Base-by-base conservation (phyloP, 2,888 invertebrate species). In the Bombylius discolor region DNA sequence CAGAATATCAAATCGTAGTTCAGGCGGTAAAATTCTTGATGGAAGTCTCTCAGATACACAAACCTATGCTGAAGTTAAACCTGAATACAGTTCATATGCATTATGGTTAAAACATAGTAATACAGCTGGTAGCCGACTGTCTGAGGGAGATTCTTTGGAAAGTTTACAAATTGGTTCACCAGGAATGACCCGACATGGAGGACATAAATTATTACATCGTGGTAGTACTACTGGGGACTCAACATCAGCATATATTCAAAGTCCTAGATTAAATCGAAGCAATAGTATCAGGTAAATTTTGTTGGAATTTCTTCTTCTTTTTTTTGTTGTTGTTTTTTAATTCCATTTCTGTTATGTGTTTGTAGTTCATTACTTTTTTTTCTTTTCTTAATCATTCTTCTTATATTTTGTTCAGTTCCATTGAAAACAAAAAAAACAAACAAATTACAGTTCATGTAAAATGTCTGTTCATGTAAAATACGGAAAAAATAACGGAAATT, bases 81-180 rank as follows among this genome's bases (percentile, higher is more conserved):
- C 89, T 46, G 89, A 87, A 67, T 89, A 87, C 68, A 84, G 85
- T 52, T 87, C 88, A 66, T 91, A 91, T 68, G 85, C 87, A 31
- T 87, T 89, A 61, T 91, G 91, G 90, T 78, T 90, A 66, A 81
- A 90, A 70, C 90, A 91, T 74, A 90, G 90, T 81, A 85, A 85
- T 69, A 85, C 85, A 62, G 85, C 86, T 59, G 83, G 84, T 62
- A 84, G 85, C 60, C 80, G 85, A 56, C 78, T 92, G 61, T 90
- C 92, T 51, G 93, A 93, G 71, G 92, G 94, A 56, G 95, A 95
- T 73, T 89, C 92, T 66, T 83, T 93, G 74, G 88, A 88, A 75
- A 84, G 83, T 57, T 76, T 85, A 64, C 88, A 89, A 67, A 82
- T 88, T 62, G 79, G 81, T 57, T 78, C 79, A 13, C 86, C 88